Percentiles rank a stretch among this genome's conserved stretches.
phyloP scores from a whole-genome alignment of 2,797 vertebrate genomes.

The Podarcis siculus region DNA sequence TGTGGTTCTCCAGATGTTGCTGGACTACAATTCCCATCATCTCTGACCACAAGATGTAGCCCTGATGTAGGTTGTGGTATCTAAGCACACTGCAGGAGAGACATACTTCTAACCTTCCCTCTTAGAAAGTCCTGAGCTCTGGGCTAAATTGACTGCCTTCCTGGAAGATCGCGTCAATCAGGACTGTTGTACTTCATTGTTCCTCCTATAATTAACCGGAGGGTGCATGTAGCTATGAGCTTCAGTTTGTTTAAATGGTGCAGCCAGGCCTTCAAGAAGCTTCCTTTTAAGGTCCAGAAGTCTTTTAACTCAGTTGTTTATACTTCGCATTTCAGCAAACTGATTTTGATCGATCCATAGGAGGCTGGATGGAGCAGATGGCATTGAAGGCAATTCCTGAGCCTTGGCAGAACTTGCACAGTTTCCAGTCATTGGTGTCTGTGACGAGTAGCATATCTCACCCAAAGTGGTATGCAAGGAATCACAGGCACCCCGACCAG shows the following conservation, averaged over 20 bases:
- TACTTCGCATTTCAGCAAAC: constrained; percentile 18
- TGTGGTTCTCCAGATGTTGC: too few relatives aligned
- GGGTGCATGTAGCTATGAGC: background rate
- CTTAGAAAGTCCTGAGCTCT: background rate
- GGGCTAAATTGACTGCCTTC: background rate
- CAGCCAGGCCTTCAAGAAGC: constrained; percentile 1
- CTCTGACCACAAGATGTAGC: too few relatives aligned
- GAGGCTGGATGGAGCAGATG: background rate
- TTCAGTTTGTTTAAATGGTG: constrained; percentile 22
- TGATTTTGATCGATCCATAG: constrained; percentile 16
- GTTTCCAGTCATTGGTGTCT: background rate
- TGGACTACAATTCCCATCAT: too few relatives aligned
- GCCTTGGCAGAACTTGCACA: background rate
- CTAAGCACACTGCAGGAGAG: background rate
- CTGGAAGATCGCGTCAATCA: background rate
- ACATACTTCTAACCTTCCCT: background rate
- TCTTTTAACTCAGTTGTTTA: constrained; percentile 22
- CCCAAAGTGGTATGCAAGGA: background rate
- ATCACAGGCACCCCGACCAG: background rate
- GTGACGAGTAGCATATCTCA: background rate
- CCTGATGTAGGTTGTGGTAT: background rate
- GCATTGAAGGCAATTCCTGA: accelerated
- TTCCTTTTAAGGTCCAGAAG: constrained; percentile 33
- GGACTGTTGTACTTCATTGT: background rate
- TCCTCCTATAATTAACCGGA: constrained; percentile 7